Base-by-base conservation (phyloP, 2,113 vertebrate species). In the Neotoma lepida region DNA sequence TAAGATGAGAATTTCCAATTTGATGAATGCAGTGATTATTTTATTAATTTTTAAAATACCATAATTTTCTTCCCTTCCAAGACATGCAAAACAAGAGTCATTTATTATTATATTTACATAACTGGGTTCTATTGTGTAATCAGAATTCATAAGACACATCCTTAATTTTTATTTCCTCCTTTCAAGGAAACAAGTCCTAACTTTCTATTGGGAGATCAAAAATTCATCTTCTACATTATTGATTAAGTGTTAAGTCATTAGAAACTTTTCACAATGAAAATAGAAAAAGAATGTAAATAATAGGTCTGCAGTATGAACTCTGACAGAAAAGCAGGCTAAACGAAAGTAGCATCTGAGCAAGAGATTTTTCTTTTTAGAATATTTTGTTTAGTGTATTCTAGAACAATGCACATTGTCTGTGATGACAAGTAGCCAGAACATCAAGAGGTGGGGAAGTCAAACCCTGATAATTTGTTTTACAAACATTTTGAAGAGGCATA, bases 91-190 rank as follows among this genome's bases (percentile, higher is more conserved):
- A 92, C 6, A 93, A 82, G 91, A 94, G 87, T 85, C 44, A 89
- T 95, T 94, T 24, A 85, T 81, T 91, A 94, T 93, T 95, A 33
- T 94, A 4, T 96, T 95, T 92, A 89, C 68, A 94, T 88, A 94
- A 90, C 84, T 2, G n/a, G 13, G 26, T 78, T 63, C n/a, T 92
- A 88, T 89, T 90, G 18, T 88, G 8, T 95, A 96, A 41, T 93
- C 86, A 94, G 56, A 49, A 78, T 92, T 94, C 88, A 39, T 46
- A 89, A 94, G 86, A 81, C 49, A 56, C 3, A 80, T 89, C 4
- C n/a, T 4, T 84, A 84, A 93, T 94, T 28, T 41, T 82, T 95
- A 81, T 90, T 94, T 94, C 39, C 14, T 56, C 91, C 49, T 94
- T 68, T 92, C 81, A 92, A 90, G 24, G 30, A 86, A 92, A 41